Evolutionary conservation across 1,140 invertebrate species (phyloP).

Genomic region (Drosophila yakuba): DNA sequence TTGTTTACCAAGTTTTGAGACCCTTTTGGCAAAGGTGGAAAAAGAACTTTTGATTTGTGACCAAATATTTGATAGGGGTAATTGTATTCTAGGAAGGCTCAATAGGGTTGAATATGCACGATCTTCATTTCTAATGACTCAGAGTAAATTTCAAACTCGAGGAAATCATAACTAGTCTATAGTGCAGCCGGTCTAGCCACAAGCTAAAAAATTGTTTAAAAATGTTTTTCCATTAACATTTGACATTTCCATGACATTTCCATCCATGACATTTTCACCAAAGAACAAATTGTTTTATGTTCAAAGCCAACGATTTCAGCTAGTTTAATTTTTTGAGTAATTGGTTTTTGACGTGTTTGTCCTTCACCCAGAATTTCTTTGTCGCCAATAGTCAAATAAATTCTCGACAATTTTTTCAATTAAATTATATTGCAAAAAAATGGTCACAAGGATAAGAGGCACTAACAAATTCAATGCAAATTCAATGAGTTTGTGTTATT

Average conservation of each 20-base stretch:
- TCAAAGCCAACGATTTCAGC: conserved; percentile 1
- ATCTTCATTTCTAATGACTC: background rate
- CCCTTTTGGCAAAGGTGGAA: conserved; percentile 43
- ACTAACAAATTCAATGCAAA: conserved; percentile 20
- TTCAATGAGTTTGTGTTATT: conserved; percentile 40
- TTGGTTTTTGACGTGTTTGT: conserved; percentile 34
- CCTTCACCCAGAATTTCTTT: conserved; percentile 33
- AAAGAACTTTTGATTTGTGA: conserved; percentile 34
- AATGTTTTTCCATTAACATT: too few relatives aligned
- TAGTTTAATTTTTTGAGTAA: conserved; percentile 13
- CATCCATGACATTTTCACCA: background rate
- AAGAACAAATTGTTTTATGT: background rate
- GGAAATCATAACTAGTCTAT: too few relatives aligned
- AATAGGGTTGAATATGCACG: background rate
- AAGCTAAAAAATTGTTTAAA: background rate
- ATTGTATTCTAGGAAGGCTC: conserved; percentile 8
- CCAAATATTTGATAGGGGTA: conserved; percentile 18
- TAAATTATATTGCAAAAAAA: conserved; percentile 43
- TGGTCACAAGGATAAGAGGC: conserved; percentile 29
- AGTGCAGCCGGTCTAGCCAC: too few relatives aligned
- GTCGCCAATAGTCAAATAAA: conserved; percentile 10
- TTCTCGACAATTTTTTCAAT: conserved; percentile 30
- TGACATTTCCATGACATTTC: too few relatives aligned
- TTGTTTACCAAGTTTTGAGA: conserved; percentile 69
- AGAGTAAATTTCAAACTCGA: too few relatives aligned